phyloP scores from a whole-genome alignment of 2,888 invertebrate species.

The Andrena hattorfiana region DNA sequence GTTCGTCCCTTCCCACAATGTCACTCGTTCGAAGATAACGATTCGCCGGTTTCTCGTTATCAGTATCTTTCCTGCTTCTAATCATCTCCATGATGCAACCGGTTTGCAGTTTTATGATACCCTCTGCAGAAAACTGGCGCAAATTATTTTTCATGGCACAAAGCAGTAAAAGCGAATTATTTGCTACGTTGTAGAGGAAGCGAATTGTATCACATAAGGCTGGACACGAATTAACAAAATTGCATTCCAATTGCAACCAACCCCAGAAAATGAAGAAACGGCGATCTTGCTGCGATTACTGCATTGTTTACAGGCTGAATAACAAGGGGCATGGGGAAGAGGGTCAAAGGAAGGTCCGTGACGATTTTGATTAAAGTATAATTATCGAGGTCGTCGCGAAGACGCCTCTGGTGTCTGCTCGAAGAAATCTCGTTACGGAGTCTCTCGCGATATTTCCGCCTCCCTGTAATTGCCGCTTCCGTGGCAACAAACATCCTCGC shows the following conservation, averaged over 20 bases:
- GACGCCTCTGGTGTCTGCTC: constrained; percentile 40
- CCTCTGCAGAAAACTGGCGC: too few relatives aligned
- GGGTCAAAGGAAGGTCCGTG: constrained; percentile 52
- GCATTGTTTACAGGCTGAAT: constrained; percentile 8
- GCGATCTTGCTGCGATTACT: constrained; percentile 12
- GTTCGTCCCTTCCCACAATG: background rate
- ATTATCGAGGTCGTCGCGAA: constrained; percentile 49
- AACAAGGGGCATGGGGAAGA: constrained; percentile 4
- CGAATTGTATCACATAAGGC: background rate
- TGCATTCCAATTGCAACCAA: background rate
- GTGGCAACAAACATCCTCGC: background rate
- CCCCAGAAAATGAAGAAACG: background rate
- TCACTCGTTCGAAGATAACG: too few relatives aligned
- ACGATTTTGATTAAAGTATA: constrained; percentile 62
- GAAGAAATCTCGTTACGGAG: constrained; percentile 48
- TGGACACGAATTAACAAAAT: background rate
- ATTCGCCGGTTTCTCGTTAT: too few relatives aligned
- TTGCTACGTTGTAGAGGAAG: background rate
- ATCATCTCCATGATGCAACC: too few relatives aligned
- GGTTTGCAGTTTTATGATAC: too few relatives aligned
- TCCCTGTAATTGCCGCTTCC: constrained; percentile 6
- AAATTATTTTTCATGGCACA: too few relatives aligned
- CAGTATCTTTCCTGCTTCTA: too few relatives aligned
- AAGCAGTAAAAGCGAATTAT: background rate
- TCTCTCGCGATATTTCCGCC: constrained; percentile 14